Conservation (phyloP, 2,888 invertebrate genomes). For the Camponotus fellah region DNA sequence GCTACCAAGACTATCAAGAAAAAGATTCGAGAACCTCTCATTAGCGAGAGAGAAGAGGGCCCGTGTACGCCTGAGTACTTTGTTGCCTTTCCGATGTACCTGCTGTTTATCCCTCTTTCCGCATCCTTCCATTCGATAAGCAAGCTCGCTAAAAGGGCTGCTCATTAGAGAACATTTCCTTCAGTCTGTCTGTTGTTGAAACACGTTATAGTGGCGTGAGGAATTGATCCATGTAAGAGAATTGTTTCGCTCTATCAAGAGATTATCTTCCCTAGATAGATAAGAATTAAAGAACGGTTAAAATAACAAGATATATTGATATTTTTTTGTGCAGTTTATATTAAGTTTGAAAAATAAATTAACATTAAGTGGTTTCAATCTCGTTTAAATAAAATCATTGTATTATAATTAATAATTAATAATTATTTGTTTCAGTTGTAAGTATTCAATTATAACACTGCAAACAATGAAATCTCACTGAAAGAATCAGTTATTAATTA, state of each 20-base stretch:
- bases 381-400: background rate
- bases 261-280: background rate
- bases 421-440: background rate
- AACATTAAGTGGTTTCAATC: background rate
- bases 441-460: no score
- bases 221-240: slow-evolving; percentile 37
- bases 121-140: slow-evolving; percentile 18
- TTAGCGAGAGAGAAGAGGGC: slow-evolving; percentile 54
- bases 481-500: background rate
- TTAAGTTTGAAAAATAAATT: background rate
- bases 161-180: slow-evolving; percentile 61
- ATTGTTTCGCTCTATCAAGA: background rate
- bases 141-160: slow-evolving; percentile 12
- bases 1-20: slow-evolving; percentile 7
- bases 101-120: slow-evolving; percentile 27
- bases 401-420: background rate
- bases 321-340: background rate
- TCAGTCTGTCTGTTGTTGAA: slow-evolving; percentile 46
- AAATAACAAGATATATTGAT: background rate
- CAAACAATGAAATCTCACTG: background rate
- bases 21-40: slow-evolving; percentile 61
- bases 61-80: slow-evolving; percentile 41
- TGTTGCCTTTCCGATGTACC: slow-evolving; percentile 47
- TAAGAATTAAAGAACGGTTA: background rate
- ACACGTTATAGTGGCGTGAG: background rate